Base-by-base conservation (phyloP, 2,113 vertebrate species). In the Aptenodytes forsteri region DNA sequence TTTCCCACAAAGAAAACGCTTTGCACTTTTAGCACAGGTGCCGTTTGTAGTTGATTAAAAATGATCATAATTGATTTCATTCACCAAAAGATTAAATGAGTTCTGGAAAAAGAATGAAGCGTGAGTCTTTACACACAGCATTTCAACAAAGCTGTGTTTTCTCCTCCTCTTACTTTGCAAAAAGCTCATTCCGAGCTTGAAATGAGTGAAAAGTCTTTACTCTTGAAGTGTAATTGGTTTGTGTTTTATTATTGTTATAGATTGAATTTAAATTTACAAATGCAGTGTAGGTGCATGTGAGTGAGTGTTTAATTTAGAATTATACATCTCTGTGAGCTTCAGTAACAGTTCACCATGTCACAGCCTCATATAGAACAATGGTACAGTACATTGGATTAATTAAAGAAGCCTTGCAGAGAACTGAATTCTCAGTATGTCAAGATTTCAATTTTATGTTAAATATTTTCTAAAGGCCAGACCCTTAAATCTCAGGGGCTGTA, bases 381-480 rank as follows among this genome's bases (percentile, higher is more conserved):
- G 98, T 98, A 98, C 97, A 97, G 97, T 98, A 98, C 98, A 96
- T 96, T 98, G 98, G 98, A 99, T 99, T 99, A 99, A 99, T 99
- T 99, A 99, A 99, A 97, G 97, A 98, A 98, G 96, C 65, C 98
- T 98, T 95, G 96, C 98, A 97, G 98, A 98, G 98, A 98, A 98
- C 98, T 95, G 98, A 98, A 98, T 98, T 98, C 98, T 98, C 98
- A 97, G 98, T 96, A 96, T 98, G 99, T 99, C 99, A 99, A 98
- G 98, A 99, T 99, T 99, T 99, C 98, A 99, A 98, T 98, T 98
- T 99, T 98, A 99, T 99, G 98, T 99, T 99, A 99, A 99, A 99
- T 99, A 99, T 99, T 99, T 99, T 99, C 98, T 98, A 98, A 99
- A 99, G 99, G 99, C 98, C 98, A 99, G 98, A 97, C 97, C 98